phyloP scores from a whole-genome alignment of 64 coral and sea anemone genomes.

The Actinia tenebrosa region DNA sequence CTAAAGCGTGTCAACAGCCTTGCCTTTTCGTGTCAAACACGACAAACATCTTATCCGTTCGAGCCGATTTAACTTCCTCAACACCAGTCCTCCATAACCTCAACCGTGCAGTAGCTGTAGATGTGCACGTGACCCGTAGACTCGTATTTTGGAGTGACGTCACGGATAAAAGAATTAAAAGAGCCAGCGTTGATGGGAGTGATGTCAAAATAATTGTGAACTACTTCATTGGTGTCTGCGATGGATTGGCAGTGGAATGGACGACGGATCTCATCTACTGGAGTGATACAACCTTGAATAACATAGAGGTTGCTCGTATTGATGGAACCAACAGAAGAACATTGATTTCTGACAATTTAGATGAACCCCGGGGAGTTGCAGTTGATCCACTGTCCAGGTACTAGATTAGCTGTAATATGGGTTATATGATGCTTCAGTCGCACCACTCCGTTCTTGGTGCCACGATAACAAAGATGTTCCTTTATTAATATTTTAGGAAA shows the following conservation, averaged over 20 bases:
- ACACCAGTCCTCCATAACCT: slow-evolving; percentile 26
- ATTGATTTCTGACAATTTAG: slow-evolving; percentile 23
- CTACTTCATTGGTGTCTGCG: slow-evolving; percentile 37
- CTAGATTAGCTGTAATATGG: too few species aligned
- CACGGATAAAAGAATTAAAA: slow-evolving; percentile 5
- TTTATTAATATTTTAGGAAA: too few species aligned
- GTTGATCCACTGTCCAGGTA: slow-evolving; percentile 37
- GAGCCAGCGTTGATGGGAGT: slow-evolving; percentile 19
- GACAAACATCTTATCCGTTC: slow-evolving; percentile 47
- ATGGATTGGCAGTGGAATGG: slow-evolving; percentile 62
- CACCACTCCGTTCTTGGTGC: not conserved
- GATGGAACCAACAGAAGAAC: slow-evolving; percentile 23
- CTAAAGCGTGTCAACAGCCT: slow-evolving; percentile 1
- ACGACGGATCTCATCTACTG: slow-evolving; percentile 43
- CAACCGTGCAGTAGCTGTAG: slow-evolving; percentile 40
- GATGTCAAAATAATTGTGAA: slow-evolving; percentile 7
- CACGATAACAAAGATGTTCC: not conserved
- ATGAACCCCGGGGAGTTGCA: slow-evolving; percentile 40
- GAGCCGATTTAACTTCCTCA: not conserved
- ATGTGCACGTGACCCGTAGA: slow-evolving; percentile 31
- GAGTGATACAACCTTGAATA: slow-evolving; percentile 46
- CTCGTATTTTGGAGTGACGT: slow-evolving; percentile 70
- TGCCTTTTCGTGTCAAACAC: slow-evolving; percentile 51
- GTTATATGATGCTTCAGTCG: too few species aligned
- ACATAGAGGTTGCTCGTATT: slow-evolving; percentile 43